A percentile compares a stretch with the other conserved stretches of the same genome.
Conservation (phyloP, 2,797 vertebrate genomes). For the Mycteria americana region DNA sequence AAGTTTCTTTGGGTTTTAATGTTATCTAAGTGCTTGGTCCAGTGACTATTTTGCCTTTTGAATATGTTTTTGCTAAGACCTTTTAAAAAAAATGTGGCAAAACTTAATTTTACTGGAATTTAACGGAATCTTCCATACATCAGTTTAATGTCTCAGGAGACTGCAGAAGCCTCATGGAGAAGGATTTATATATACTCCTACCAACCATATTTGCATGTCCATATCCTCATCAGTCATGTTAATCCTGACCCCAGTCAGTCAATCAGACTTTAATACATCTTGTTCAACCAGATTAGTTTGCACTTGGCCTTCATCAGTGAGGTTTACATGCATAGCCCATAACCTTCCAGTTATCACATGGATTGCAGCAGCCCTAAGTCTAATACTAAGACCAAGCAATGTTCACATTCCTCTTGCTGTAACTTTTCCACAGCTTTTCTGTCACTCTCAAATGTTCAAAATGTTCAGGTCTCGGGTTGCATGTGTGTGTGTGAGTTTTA, state of each 20-base stretch:
- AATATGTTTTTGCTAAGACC: not conserved
- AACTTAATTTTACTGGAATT: not conserved
- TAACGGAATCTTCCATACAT: not conserved
- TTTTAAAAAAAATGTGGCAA: not conserved
- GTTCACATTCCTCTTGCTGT: not conserved
- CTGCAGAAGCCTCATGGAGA: not conserved
- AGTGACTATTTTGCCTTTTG: not conserved
- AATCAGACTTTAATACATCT: not conserved
- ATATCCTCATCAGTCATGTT: not conserved
- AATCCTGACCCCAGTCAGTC: not conserved
- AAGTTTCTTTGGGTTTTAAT: not conserved
- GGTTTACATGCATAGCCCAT: accelerated
- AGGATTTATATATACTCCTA: not conserved
- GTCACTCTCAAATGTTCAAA: not conserved
- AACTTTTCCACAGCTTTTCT: not conserved
- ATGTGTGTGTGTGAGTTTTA: not conserved
- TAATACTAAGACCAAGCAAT: not conserved
- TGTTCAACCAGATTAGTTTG: not conserved
- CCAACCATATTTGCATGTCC: not conserved
- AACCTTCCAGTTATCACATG: not conserved
- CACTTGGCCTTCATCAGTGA: not conserved
- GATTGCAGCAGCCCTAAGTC: not conserved
- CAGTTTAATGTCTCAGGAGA: not conserved
- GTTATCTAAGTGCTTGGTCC: not conserved
- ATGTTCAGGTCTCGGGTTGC: not conserved